These are phyloP conservation scores for Acyrthosiphon pisum DNA, from an alignment of 1,140 invertebrate genomes.

Conservation along the genomic window DNA sequence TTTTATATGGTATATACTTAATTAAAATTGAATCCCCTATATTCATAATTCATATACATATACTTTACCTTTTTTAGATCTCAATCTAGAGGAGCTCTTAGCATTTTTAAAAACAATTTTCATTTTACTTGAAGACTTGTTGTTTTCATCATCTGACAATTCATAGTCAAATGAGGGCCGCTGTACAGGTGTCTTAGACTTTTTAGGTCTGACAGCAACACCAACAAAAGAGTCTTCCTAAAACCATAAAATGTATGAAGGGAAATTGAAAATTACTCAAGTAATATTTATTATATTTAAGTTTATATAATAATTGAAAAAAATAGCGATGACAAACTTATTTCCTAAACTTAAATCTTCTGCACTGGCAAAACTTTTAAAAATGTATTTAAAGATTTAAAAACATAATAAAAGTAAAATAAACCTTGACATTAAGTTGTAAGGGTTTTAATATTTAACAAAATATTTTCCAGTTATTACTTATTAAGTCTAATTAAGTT, in stretches of 20 bases:
- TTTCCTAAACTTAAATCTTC: too few relatives aligned
- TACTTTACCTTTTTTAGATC: conserved; percentile 50
- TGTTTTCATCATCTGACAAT: conserved; percentile 38
- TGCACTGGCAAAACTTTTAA: too few relatives aligned
- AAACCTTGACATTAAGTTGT: too few relatives aligned
- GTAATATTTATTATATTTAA: too few relatives aligned
- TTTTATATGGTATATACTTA: too few relatives aligned
- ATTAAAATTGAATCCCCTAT: not conserved
- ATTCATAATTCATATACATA: not conserved
- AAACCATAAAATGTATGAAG: not conserved
- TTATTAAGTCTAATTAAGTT: too few relatives aligned
- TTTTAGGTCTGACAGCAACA: conserved; percentile 7
- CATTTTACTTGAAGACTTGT: conserved; percentile 32
- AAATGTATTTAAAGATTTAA: too few relatives aligned
- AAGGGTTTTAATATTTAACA: too few relatives aligned
- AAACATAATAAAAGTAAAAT: too few relatives aligned
- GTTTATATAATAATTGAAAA: too few relatives aligned
- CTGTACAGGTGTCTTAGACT: conserved; percentile 36
- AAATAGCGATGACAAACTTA: too few relatives aligned
- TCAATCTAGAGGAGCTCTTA: conserved; percentile 6
- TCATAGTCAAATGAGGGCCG: not conserved
- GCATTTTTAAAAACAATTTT: conserved; percentile 49
- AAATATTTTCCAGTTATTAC: too few relatives aligned
- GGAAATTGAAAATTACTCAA: not conserved
- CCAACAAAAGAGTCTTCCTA: conserved; percentile 44